Base-by-base conservation (phyloP, 2,888 invertebrate species). In the Choreutis nemorana region DNA sequence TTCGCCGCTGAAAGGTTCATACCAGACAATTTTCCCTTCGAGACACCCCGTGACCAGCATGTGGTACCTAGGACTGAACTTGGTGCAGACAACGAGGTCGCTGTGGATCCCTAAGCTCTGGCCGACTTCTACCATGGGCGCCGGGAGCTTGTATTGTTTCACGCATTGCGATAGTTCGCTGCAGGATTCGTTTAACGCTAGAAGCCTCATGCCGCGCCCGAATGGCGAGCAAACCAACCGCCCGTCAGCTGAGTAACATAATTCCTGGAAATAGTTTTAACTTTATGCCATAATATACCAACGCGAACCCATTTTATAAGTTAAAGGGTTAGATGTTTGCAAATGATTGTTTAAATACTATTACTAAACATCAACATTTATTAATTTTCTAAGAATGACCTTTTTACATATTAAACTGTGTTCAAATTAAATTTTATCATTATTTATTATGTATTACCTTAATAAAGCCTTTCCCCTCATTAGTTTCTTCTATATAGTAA, bases 31-130 rank as follows among this genome's bases (percentile, higher is more conserved):
- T 55, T 90, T 87, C 14, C 96, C 95, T 35, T 87, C 86, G 25
- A 94, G 83, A 64, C 95, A 96, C 9, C 97, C 97, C 10, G 93
- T 92, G 21, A 94, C 96, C 20, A 96, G 81, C 42, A 94, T 80
- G 50, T 89, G 90, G 59, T 94, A 90, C 14, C 84, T 83, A 0
- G 96, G 96, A 38, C 91, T 94, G 65, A 96, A 96, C 63, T 91
- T 91, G 41, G 93, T 90, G 57, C 94, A 90, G 29, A 95, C 88
- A 11, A 95, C 94, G 33, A 90, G 87, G 51, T 91, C 90, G 28
- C 84, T 80, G 59, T 95, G 94, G 22, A 65, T 54, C 46, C 89
- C 88, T 33, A 89, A 80, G 45, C 85, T 87, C 45, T 83, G 83
- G 0, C 86, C 84, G 3, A 94, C 63, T 48, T 90, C 89, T 33